Base-by-base conservation (phyloP, 1,140 invertebrate genomes). In the Maniola jurtina region DNA sequence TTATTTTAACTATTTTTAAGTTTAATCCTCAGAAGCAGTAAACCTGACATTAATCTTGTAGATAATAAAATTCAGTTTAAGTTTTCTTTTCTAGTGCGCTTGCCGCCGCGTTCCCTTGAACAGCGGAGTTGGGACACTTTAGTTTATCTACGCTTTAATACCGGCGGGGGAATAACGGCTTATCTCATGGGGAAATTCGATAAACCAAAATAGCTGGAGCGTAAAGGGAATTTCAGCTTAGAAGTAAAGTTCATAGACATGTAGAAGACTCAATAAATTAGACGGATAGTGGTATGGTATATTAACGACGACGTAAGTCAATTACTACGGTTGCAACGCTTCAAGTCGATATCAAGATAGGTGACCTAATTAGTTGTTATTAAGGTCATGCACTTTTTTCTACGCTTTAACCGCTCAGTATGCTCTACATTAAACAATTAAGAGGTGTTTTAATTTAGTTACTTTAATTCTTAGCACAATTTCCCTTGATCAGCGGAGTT, bases 101-200 rank as follows among this genome's bases (percentile, higher is more conserved):
- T 38, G 38, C 38, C 38, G 9, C 36, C 9, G 36, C 5, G 38
- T 11, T 9, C 7, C 45, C 8, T 13, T n/a, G 6, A 5, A 9
- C 6, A 52, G 16, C 48, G 13, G 14, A n/a, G 15, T 52, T 11
- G 48, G 16, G 48, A 52, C 48, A 52, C 14, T 52, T 52, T 52
- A 52, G 48, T 52, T 52, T 52, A 52, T 52, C 48, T 52, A 52
- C 14, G 7, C 48, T 52, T 52, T 52, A 25, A 52, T 52, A 52
- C 48, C 8, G 14, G 7, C 16, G 7, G 6, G 47, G 48, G 42
- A 45, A 45, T 45, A 45, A 13, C 6, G 42, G 42, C 42, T 45
- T 45, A 45, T 45, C 42, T 45, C 42, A 45, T 45, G 13, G 13
- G 42, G 42, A n/a, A 45, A 45, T 9, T 45, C 42, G 42, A 45